Evolutionary conservation across 2,113 vertebrate species (phyloP), one percentile per base, ranked within the genome.

Genomic region (Nycticebus coucang): DNA sequence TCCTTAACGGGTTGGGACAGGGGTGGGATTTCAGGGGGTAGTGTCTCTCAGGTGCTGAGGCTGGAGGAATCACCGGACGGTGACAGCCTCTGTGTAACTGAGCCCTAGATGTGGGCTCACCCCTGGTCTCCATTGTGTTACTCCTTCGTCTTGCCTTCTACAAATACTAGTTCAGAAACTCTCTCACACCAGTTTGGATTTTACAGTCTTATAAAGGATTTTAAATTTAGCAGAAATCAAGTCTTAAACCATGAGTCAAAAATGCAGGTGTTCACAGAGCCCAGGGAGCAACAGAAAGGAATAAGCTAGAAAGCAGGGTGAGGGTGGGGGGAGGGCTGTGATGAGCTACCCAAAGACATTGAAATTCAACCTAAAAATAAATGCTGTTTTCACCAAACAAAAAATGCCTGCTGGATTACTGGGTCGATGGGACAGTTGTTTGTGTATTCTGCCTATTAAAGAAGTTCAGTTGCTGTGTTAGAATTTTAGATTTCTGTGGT

Each of bases 401-500:
- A 87, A 94, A 55, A 1, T 82, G 7, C 12, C 37, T 68, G 1
- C 28, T 95, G 37, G 24, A 64, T 72, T 89, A 57, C 53, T 72
- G 79, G 11, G 33, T 89, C 30, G 71, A 85, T 74, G 69, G 22
- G 45, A 62, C 21, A 89, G 28, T n/a, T 91, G 21, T 62, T 78
- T 62, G 33, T 71, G 22, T 10, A 18, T 12, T 18, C 28, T 89
- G n/a, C 26, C 9, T 84, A 45, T 50, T 35, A 87, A 95, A 93
- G 19, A 82, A 80, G 78, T 62, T 85, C 68, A 72, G 4, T 80
- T 82, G 50, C 41, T 95, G 0, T 93, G 28, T 60, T 89, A 92
- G 80, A 83, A 81, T 96, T 95, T 81, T 24, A 68, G 18, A 69
- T 59, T 94, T 96, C 71, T 85, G 26, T 57, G 87, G 53, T 30